Base-by-base conservation (phyloP, 2,113 vertebrate species). In the Speoplatyrhinus poulsoni region DNA sequence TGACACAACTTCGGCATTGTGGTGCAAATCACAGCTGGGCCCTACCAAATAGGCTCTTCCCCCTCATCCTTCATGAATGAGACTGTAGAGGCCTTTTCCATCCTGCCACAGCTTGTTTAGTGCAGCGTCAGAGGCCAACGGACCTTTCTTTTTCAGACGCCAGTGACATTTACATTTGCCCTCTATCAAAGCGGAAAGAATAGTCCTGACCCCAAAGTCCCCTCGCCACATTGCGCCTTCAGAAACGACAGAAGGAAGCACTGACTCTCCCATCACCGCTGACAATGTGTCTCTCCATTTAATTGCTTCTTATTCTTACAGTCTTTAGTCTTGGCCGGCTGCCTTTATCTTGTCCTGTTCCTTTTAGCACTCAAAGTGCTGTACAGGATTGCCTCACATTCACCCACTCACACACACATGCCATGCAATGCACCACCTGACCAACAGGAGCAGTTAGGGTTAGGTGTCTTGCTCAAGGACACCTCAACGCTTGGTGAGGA, bases 91-190 rank as follows among this genome's bases (percentile, higher is more conserved):
- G 36, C 56, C 60, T 82, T 78, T 81, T 64, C 54, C 63, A 77
- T 82, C 54, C 82, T 87, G 90, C 89, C 91, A 90, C 73, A 78
- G 81, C 81, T 83, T 79, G 87, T 91, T 91, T 79, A 46, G 11
- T 48, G 75, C 52, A 75, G 75, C 80, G 76, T 84, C 75, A 72
- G 76, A 60, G 68, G 81, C 73, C 50, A 65, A 62, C 60, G 75
- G 83, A 86, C 83, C 81, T 88, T 91, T 88, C 83, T 65, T 62
- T 72, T 75, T 80, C 76, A 83, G 89, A 91, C 88, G 63, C 73
- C 3, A 59, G 78, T 92, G 91, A 89, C 91, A 91, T 92, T 93
- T 92, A 89, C 82, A 90, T 90, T 92, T 89, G 91, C 86, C 88
- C 86, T 88, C 89, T 84, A 88, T 92, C 87, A 90, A 82, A 81